Evolutionary conservation across 2,888 invertebrate species (phyloP), one percentile per base, ranked within the genome.

Genomic region (Heliconius hortense): DNA sequence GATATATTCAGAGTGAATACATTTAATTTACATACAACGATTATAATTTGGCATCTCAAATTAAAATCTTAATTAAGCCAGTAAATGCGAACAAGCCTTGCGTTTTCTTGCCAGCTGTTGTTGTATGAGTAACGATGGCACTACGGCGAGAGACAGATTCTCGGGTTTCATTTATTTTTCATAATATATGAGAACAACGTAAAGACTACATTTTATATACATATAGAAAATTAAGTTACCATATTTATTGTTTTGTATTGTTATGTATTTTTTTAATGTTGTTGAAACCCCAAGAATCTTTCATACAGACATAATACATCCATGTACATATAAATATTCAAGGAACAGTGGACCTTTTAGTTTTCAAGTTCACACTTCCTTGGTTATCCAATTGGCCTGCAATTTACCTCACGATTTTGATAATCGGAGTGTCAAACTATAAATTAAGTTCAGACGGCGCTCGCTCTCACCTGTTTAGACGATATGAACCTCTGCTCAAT

Each of bases 11-110:
- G 73, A 76, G 64, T 56, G 76, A 78, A 76, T 76, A 76, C 62
- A 13, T 62, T 66, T 60, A 70, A 72, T 71, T 63, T 78, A 67
- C 48, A 77, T 77, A 78, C 53, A 78, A 78, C 75, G 80, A 84
- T 82, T 81, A 78, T 77, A 84, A 90, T 94, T 94, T 94, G 93
- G 93, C 93, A 93, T 92, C 92, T 88, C 88, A 89, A 88, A 89
- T 86, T 89, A 87, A 92, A 88, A 89, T 88, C 89, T 89, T 89
- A 90, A 82, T 82, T 82, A 85, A 89, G 81, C 85, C 85, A 84
- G 82, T 82, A 89, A 91, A 92, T 92, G 91, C 91, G 85, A 87
- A 86, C 86, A 91, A 91, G 92, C 90, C 82, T 87, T 85, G 86
- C 35, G 15, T 31, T 31, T n/a, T 35, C 56, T 71, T 74, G 71